phyloP scores from a whole-genome alignment of 1,140 invertebrate species.

The Lanistes nyassanus region DNA sequence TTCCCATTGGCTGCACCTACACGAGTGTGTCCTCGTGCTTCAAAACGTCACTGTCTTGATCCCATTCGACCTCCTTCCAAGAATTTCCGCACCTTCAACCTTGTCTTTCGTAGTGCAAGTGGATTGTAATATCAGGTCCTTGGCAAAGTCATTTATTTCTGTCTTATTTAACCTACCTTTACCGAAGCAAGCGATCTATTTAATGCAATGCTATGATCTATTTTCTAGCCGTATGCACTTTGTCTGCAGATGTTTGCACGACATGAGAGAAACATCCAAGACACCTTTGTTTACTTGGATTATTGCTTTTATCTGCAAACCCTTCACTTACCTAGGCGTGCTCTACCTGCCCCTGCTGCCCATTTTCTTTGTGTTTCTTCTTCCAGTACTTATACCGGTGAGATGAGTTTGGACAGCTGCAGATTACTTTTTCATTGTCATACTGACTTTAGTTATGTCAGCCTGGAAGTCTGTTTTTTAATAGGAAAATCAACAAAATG shows the following conservation, averaged over 20 bases:
- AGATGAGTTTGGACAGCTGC: not conserved
- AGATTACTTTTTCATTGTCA: not conserved
- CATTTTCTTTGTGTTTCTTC: constrained; percentile 32
- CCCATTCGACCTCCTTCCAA: no score
- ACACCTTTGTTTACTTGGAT: constrained; percentile 20
- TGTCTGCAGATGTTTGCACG: constrained; percentile 37
- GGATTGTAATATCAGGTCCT: not conserved
- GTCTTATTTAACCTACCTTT: no score
- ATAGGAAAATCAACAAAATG: no score
- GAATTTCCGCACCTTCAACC: no score
- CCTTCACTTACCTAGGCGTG: constrained; percentile 32
- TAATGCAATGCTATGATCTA: no score
- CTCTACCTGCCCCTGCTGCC: constrained; percentile 34
- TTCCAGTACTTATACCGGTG: constrained; percentile 40
- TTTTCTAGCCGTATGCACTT: no score
- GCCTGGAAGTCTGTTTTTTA: no score
- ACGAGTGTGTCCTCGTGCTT: no score
- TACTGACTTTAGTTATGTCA: not conserved
- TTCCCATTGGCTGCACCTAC: no score
- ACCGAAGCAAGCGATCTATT: no score
- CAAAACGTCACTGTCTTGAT: no score
- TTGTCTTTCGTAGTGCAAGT: no score
- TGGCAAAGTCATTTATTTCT: not conserved
- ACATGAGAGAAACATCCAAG: constrained; percentile 45
- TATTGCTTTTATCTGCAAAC: constrained; percentile 13